phyloP scores from a whole-genome alignment of 2,113 vertebrate genomes.

The Siniperca chuatsi region DNA sequence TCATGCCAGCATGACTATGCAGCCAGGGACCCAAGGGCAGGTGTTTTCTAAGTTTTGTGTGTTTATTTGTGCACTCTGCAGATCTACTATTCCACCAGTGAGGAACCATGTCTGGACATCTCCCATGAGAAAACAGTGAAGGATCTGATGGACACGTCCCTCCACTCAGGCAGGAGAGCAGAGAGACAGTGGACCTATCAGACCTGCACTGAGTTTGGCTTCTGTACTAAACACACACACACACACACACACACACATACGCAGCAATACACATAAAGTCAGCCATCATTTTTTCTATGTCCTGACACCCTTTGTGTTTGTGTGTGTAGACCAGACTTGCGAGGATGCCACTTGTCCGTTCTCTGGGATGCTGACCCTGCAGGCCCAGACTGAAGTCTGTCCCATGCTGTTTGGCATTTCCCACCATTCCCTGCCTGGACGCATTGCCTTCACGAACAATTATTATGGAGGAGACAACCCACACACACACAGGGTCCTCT shows the following conservation, averaged over 20 bases:
- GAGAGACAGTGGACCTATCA: conserved; percentile 89
- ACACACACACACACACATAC: conserved; percentile 16
- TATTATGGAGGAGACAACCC: conserved; percentile 86
- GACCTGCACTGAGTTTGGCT: conserved; percentile 91
- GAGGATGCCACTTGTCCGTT: conserved; percentile 85
- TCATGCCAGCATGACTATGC: background rate
- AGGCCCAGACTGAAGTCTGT: conserved; percentile 80
- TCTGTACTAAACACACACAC: conserved; percentile 81
- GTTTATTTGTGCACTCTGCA: conserved; percentile 52
- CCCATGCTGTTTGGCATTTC: conserved; percentile 84
- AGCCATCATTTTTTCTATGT: background rate
- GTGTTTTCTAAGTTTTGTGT: background rate
- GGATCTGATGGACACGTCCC: conserved; percentile 76
- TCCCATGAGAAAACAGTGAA: conserved; percentile 77
- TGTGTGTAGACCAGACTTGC: conserved; percentile 86
- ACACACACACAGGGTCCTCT: conserved; percentile 80
- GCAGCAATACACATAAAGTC: background rate
- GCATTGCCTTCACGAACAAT: conserved; percentile 85
- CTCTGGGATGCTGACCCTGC: conserved; percentile 81
- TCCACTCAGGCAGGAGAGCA: conserved; percentile 34
- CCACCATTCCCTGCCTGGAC: conserved; percentile 70
- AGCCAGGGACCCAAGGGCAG: background rate
- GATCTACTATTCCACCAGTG: conserved; percentile 71
- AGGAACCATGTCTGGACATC: conserved; percentile 79
- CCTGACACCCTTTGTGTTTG: background rate